Evolutionary conservation across 2,888 invertebrate species (phyloP), one percentile per base, ranked within the genome.

Genomic region (Silvanus unidentatus): DNA sequence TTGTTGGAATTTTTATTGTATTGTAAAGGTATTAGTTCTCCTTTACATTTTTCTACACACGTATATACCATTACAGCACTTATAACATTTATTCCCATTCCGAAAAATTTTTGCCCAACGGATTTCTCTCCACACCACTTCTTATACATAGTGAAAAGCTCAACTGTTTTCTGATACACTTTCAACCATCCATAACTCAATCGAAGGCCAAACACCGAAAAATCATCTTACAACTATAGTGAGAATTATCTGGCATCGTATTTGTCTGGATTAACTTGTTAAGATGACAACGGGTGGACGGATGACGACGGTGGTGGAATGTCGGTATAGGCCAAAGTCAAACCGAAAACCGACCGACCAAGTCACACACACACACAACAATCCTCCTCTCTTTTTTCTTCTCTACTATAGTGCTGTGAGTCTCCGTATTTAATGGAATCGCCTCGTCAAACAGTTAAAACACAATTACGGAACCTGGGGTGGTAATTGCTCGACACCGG

Each of bases 401-500:
- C 15, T 38, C 8, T 22, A 22, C 3, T 8, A 5, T 22, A 22
- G 3, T 22, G 22, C 4, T 22, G 22, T 22, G 22, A 22, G 32
- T n/a, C n/a, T n/a, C 32, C 13, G 45, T 48, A 49, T 46, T 46
- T 54, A 55, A 55, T 58, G 51, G 52, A 56, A 58, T 57, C 52
- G 55, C 50, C 48, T 47, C 53, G 53, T 53, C 52, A 54, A 32
- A 54, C 53, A 55, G 55, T 58, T 57, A 50, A 53, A 56, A 53
- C 41, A 54, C 57, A 58, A 57, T 58, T 55, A 55, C 53, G 43
- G 52, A 47, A 49, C 54, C 52, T 40, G 37, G 58, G 58, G 58
- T 54, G 58, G 56, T 57, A 58, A 58, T 58, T 58, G 56, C 54
- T 49, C 49, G 52, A 53, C 58, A 55, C 55, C 51, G 55, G 52